Evolutionary conservation across 2,113 vertebrate species (phyloP).

Genomic region (Electrona antarctica): DNA sequence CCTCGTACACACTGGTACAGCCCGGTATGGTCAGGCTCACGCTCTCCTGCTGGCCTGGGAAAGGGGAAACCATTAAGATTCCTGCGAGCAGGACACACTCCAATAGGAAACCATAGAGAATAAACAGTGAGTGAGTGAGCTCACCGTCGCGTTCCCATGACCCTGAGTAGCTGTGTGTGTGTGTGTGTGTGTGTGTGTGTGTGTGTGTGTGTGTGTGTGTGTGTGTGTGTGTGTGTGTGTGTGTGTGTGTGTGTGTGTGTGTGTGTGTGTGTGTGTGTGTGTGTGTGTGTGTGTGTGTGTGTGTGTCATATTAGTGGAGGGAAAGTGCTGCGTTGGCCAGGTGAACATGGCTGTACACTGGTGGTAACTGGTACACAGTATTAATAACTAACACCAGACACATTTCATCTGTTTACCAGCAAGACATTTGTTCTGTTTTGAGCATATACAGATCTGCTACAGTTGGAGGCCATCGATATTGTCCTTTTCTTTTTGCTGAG

Average conservation of each 20-base stretch:
- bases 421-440: background rate
- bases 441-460: too few relatives aligned
- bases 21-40: conserved; percentile 66
- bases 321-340: conserved; percentile 46
- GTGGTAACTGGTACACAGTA: too few relatives aligned
- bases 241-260: conserved; percentile 34
- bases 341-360: too few relatives aligned
- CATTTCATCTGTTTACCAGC: too few relatives aligned
- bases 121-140: conserved; percentile 67
- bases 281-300: conserved; percentile 4
- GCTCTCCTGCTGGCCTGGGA: conserved; percentile 68
- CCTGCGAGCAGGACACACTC: conserved; percentile 75
- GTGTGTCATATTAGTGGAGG: conserved; percentile 57
- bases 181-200: conserved; percentile 48
- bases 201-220: conserved; percentile 5
- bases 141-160: conserved; percentile 71
- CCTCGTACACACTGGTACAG: conserved; percentile 47
- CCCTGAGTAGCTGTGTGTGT: conserved; percentile 36
- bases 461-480: too few relatives aligned
- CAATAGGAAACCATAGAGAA: conserved; percentile 76
- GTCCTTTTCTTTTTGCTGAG: too few relatives aligned
- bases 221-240: conserved; percentile 53
- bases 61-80: conserved; percentile 80
- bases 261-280: conserved; percentile 37
- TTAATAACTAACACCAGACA: conserved; percentile 14